A percentile compares a stretch with the other conserved stretches of the same genome.
These are phyloP conservation scores for Pseudanteris insignis DNA, from an alignment of 2,888 invertebrate species.

Conservation along the genomic window DNA sequence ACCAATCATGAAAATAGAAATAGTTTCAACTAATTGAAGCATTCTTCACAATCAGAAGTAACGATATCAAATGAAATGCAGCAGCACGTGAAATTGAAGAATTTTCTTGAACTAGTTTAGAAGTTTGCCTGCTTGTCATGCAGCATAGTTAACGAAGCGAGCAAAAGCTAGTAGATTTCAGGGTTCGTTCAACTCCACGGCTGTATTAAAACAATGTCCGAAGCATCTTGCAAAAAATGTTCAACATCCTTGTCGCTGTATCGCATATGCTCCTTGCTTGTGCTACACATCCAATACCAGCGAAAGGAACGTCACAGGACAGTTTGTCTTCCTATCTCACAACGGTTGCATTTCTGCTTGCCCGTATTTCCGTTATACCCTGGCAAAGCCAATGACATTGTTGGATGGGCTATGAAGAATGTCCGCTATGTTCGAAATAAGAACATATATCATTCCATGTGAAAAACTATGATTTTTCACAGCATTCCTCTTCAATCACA, in stretches of 20 bases:
- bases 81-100: slow-evolving; percentile 15
- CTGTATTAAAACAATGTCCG: slow-evolving; percentile 16
- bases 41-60: slow-evolving; percentile 3
- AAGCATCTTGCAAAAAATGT: slow-evolving; percentile 8
- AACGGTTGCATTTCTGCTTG: slow-evolving; percentile 18
- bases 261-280: slow-evolving; percentile 8
- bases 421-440: neutral
- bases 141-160: slow-evolving; percentile 20
- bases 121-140: slow-evolving; percentile 8
- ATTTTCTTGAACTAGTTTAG: slow-evolving; percentile 29
- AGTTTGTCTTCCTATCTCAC: slow-evolving; percentile 11
- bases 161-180: slow-evolving; percentile 3
- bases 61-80: slow-evolving; percentile 13
- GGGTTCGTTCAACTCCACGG: slow-evolving; percentile 26
- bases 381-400: slow-evolving; percentile 10
- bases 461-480: neutral
- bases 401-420: neutral
- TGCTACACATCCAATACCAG: slow-evolving; percentile 1
- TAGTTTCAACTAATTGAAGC: slow-evolving; percentile 6
- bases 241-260: slow-evolving; percentile 6
- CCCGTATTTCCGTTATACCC: slow-evolving; percentile 13
- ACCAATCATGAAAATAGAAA: slow-evolving; percentile 15
- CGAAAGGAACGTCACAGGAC: slow-evolving; percentile 1
- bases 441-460: neutral
- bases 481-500: no score